Evolutionary conservation across 2,113 vertebrate genomes (phyloP).

Genomic region (Genyomyrus donnyi): DNA sequence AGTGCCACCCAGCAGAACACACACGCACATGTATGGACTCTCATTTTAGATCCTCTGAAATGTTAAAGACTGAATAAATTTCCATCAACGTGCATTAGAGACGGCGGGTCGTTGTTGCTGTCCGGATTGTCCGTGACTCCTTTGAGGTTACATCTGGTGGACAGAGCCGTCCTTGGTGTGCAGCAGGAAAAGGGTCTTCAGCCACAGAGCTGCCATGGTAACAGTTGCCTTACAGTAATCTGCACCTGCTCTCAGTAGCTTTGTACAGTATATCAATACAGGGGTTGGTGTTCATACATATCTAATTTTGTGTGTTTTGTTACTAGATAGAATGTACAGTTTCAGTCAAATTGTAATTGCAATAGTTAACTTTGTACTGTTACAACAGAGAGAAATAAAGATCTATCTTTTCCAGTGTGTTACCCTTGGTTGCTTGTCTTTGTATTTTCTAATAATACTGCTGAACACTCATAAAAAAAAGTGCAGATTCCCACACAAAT

Average conservation of each 20-base stretch:
- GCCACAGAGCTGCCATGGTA: not conserved
- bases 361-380: slow-evolving; percentile 42
- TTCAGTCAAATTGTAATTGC: slow-evolving; percentile 35
- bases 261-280: not conserved
- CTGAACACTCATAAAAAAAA: not conserved
- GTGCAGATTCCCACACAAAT: not conserved
- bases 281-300: slow-evolving; percentile 3
- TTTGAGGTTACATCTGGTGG: not conserved
- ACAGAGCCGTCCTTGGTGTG: not conserved
- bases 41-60: not conserved
- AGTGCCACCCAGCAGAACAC: not conserved
- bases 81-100: not conserved
- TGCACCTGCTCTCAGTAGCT: not conserved
- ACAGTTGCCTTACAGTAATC: slow-evolving; percentile 23
- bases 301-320: slow-evolving; percentile 1
- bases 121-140: not conserved
- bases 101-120: not conserved
- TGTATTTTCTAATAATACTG: not conserved
- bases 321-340: slow-evolving; percentile 11
- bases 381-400: slow-evolving; percentile 41
- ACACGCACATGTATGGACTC: not conserved
- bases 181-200: not conserved
- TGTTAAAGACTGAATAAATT: not conserved
- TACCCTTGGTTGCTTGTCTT: not conserved
- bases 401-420: slow-evolving; percentile 48